phyloP scores from a whole-genome alignment of 2,113 vertebrate genomes.

The Silurus glanis region DNA sequence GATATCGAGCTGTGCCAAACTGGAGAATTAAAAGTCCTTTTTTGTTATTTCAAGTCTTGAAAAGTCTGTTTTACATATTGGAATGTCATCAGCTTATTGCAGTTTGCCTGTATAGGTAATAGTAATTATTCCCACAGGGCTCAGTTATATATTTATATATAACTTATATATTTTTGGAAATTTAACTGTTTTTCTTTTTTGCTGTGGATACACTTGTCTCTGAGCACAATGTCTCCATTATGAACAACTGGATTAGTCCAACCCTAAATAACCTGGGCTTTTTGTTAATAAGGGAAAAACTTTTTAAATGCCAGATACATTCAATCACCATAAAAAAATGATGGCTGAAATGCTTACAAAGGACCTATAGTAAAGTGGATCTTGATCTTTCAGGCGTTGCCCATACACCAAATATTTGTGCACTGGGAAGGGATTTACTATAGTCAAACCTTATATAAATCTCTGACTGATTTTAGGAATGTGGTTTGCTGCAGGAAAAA shows the following conservation, averaged over 20 bases:
- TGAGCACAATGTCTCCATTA: not conserved
- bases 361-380: not conserved
- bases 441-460: not conserved
- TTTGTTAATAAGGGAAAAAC: not conserved
- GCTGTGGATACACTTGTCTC: not conserved
- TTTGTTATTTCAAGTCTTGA: conserved; percentile 9
- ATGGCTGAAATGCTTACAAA: not conserved
- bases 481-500: not conserved
- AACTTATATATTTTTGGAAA: not conserved
- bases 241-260: not conserved
- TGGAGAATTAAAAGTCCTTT: not conserved
- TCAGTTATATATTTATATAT: too few species aligned
- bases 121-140: not conserved
- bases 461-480: not conserved
- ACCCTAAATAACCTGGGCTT: not conserved
- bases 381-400: not conserved
- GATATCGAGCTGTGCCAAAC: not conserved
- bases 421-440: not conserved
- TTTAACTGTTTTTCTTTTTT: not conserved
- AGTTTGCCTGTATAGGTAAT: not conserved
- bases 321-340: not conserved
- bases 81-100: not conserved
- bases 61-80: not conserved
- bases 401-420: not conserved
- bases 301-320: not conserved